A percentile compares a stretch with the other conserved stretches of the same genome.
Conservation (phyloP, 1,140 invertebrate genomes). For the Macrobrachium rosenbergii region DNA sequence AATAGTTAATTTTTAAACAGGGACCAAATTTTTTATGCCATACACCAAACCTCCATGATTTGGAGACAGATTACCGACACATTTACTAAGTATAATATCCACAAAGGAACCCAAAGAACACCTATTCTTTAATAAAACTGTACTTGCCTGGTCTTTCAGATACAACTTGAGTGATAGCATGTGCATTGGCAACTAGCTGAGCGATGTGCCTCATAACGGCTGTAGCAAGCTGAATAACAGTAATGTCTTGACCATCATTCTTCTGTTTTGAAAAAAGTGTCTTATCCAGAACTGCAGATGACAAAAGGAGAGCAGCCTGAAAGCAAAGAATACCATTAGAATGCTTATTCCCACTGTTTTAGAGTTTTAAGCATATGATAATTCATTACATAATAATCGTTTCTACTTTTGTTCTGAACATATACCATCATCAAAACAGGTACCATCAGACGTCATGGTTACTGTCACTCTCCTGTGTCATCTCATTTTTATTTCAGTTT, state of each 20-base stretch:
- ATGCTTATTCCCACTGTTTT: neutral
- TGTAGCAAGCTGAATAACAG: conserved; percentile 78
- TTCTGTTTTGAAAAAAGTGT: conserved; percentile 73
- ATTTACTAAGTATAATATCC: no score
- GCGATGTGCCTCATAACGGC: conserved; percentile 80
- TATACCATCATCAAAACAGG: neutral
- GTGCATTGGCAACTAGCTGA: conserved; percentile 85
- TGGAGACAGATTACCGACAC: no score
- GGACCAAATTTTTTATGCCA: no score
- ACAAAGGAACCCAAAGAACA: neutral
- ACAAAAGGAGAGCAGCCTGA: conserved; percentile 76
- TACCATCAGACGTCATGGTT: neutral
- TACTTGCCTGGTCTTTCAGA: conserved; percentile 50
- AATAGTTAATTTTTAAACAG: no score
- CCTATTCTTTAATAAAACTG: conserved; percentile 14
- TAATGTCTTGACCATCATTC: conserved; percentile 67
- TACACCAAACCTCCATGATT: no score
- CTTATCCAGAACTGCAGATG: conserved; percentile 73
- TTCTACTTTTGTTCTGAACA: neutral
- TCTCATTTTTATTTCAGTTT: no score
- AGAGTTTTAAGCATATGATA: neutral
- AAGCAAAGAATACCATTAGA: conserved; percentile 64
- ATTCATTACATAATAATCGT: neutral
- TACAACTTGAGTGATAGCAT: conserved; percentile 77
- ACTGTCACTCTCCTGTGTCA: no score